Conservation (phyloP, 2,888 invertebrate species). For the Pristionchus japonicus region DNA sequence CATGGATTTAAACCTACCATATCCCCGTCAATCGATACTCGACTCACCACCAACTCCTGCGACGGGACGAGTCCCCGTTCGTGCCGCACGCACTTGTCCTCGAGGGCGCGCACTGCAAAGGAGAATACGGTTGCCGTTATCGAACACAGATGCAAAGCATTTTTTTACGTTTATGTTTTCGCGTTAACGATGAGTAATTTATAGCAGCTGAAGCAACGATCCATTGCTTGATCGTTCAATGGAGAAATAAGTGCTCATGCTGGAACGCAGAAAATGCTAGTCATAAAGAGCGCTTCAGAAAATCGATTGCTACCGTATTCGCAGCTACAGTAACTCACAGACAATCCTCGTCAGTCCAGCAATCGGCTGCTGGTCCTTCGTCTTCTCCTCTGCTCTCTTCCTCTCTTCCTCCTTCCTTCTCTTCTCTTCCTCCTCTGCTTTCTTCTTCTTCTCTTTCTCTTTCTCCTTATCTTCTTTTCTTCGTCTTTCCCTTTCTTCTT, state of each 20-base stretch:
- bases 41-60: slow-evolving; percentile 36
- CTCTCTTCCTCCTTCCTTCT: background rate
- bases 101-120: slow-evolving; percentile 3
- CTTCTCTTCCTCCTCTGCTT: background rate
- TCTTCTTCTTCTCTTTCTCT: slow-evolving; percentile 3
- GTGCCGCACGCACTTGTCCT: slow-evolving; percentile 21
- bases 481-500: too few relatives aligned
- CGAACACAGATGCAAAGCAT: too few relatives aligned
- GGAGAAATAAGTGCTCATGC: too few relatives aligned
- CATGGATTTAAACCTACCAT: background rate
- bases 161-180: too few relatives aligned
- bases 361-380: background rate
- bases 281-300: too few relatives aligned
- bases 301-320: too few relatives aligned
- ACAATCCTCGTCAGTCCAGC: background rate
- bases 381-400: background rate
- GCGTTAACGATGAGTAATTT: too few relatives aligned
- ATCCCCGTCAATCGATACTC: background rate
- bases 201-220: too few relatives aligned
- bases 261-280: too few relatives aligned
- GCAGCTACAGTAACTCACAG: background rate
- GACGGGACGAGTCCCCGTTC: slow-evolving; percentile 14
- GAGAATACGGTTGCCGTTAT: too few relatives aligned
- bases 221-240: background rate
- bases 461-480: too few relatives aligned